Evolutionary conservation across 2,888 invertebrate species (phyloP).

Genomic region (Thereva nobilitata): DNA sequence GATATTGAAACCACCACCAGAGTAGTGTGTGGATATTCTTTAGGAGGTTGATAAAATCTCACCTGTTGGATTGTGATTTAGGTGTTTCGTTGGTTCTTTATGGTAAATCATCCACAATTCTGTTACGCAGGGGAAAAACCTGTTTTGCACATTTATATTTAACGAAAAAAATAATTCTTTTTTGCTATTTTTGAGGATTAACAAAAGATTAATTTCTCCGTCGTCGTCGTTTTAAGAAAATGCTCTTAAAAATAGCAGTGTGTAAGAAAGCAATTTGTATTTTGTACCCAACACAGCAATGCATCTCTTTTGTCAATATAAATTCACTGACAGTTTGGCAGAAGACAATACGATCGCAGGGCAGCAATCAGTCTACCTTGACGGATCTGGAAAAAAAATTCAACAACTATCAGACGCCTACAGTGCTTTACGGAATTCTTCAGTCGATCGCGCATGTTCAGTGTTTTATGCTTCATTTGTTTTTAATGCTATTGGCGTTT

Average conservation of each 20-base stretch:
- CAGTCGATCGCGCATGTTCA: slow-evolving; percentile 7
- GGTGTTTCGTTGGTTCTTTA: slow-evolving; percentile 30
- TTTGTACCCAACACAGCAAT: too few relatives aligned
- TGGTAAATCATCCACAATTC: slow-evolving; percentile 11
- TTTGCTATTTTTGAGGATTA: slow-evolving; percentile 11
- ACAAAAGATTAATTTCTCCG: too few relatives aligned
- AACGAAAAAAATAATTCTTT: background rate
- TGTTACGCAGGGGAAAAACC: slow-evolving; percentile 21
- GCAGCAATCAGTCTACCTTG: slow-evolving; percentile 16
- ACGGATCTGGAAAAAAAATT: background rate
- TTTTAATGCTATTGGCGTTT: background rate
- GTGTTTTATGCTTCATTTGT: slow-evolving; percentile 27
- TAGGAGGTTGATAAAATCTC: slow-evolving; percentile 26
- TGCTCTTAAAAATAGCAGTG: too few relatives aligned
- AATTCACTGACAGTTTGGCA: slow-evolving; percentile 1
- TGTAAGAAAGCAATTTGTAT: too few relatives aligned
- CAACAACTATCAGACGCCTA: slow-evolving; percentile 15
- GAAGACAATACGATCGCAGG: slow-evolving; percentile 14
- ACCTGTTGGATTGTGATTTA: slow-evolving; percentile 26
- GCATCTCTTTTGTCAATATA: too few relatives aligned
- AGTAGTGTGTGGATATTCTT: slow-evolving; percentile 1
- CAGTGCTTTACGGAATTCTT: background rate
- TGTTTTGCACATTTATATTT: slow-evolving; percentile 18
- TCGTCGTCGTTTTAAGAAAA: too few relatives aligned
- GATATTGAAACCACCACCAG: slow-evolving; percentile 19